Percentiles rank a stretch among this genome's conserved stretches.
Evolutionary conservation across 2,888 invertebrate genomes (phyloP).

Genomic region (Meghimatium bilineatum): DNA sequence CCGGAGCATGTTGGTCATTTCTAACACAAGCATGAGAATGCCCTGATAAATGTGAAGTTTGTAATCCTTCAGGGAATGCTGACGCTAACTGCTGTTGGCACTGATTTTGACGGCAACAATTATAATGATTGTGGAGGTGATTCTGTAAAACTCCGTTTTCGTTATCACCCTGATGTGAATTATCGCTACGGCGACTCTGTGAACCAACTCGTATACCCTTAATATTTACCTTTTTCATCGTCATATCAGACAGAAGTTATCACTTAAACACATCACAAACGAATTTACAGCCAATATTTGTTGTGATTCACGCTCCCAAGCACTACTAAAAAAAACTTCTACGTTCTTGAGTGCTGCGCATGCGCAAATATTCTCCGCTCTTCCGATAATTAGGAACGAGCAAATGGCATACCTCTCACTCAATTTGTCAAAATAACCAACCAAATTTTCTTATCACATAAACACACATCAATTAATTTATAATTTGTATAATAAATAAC

Average conservation of each 20-base stretch:
- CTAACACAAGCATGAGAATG: constrained; percentile 13
- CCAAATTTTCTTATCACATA: background rate
- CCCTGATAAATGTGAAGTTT: constrained; percentile 5
- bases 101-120: background rate
- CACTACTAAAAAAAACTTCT: constrained; percentile 15
- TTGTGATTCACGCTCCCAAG: constrained; percentile 5
- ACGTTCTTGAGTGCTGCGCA: constrained; percentile 41
- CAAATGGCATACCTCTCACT: constrained; percentile 24
- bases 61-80: background rate
- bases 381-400: constrained; percentile 31
- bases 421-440: background rate
- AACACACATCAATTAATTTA: background rate
- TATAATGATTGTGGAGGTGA: constrained; percentile 7
- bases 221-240: constrained; percentile 67
- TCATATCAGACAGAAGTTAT: constrained; percentile 48
- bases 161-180: constrained; percentile 46
- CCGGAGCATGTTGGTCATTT: constrained; percentile 23
- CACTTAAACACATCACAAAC: constrained; percentile 43
- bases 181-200: constrained; percentile 48
- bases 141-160: constrained; percentile 4
- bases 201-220: constrained; percentile 61
- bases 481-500: too few relatives aligned
- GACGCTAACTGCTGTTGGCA: constrained; percentile 5
- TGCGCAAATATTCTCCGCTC: constrained; percentile 22
- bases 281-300: background rate